Evolutionary conservation across 2,888 invertebrate genomes (phyloP).

Genomic region (Periphyllus acericola): DNA sequence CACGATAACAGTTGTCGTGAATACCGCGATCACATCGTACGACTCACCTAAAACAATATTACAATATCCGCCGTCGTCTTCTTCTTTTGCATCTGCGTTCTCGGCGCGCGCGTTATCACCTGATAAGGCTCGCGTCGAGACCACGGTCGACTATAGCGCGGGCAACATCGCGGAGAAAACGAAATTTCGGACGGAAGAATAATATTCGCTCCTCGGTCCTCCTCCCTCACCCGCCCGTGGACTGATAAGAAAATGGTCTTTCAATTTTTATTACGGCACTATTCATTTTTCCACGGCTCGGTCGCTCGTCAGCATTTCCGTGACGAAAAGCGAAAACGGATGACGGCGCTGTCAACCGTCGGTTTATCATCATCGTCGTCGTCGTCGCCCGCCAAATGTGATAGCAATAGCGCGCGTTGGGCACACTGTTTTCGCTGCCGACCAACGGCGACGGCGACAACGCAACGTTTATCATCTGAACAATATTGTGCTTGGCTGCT

Average conservation of each 20-base stretch:
- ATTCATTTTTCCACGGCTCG: no score
- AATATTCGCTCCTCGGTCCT: no score
- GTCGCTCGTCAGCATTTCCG: no score
- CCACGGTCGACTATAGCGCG: not conserved
- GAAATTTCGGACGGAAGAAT: no score
- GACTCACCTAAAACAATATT: not conserved
- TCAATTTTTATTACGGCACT: not conserved
- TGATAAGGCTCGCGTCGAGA: not conserved
- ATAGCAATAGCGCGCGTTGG: slow-evolving; percentile 17
- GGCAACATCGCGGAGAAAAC: no score
- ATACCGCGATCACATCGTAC: not conserved
- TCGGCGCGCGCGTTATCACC: not conserved
- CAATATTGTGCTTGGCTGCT: not conserved
- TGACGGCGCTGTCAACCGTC: no score
- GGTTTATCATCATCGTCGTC: not conserved
- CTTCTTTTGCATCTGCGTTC: not conserved
- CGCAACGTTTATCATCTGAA: no score
- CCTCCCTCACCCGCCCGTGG: no score
- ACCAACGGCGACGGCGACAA: not conserved
- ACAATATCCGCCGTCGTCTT: not conserved
- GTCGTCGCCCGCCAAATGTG: not conserved
- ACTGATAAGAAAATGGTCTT: not conserved
- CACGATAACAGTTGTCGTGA: not conserved
- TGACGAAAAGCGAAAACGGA: no score
- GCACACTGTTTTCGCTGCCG: slow-evolving; percentile 34